Evolutionary conservation across 2,888 invertebrate species (phyloP).

Genomic region (Iphiclides podalirius): DNA sequence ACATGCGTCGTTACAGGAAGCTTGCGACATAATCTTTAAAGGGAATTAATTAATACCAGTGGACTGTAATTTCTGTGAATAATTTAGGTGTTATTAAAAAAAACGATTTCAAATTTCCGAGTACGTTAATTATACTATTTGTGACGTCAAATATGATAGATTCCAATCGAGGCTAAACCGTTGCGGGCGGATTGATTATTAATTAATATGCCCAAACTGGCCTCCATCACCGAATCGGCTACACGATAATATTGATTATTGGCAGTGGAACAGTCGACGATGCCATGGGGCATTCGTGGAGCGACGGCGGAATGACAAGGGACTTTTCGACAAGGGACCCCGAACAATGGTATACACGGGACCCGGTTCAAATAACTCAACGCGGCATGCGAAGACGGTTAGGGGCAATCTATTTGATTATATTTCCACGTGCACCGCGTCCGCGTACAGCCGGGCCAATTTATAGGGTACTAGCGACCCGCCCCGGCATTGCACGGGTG

Average conservation of each 20-base stretch:
- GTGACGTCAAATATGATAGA: too few relatives aligned
- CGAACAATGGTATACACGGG: conserved; percentile 35
- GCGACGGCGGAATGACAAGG: conserved; percentile 35
- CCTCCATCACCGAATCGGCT: background rate
- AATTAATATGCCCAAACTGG: too few relatives aligned
- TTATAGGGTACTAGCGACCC: conserved; percentile 28
- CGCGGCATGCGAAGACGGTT: conserved; percentile 33
- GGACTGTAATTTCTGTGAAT: too few relatives aligned
- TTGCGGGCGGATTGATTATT: too few relatives aligned
- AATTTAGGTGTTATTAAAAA: too few relatives aligned
- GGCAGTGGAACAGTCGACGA: conserved; percentile 25
- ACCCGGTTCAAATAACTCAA: conserved; percentile 34
- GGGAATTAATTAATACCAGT: too few relatives aligned
- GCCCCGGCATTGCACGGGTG: too few relatives aligned
- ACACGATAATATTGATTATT: conserved; percentile 20
- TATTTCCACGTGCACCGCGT: conserved; percentile 34
- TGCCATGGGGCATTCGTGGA: conserved; percentile 4
- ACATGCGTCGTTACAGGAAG: too few relatives aligned
- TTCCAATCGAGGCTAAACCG: too few relatives aligned
- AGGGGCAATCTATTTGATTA: conserved; percentile 45
- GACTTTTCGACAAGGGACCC: conserved; percentile 27
- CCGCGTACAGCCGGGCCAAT: conserved; percentile 35
- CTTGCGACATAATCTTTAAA: too few relatives aligned
- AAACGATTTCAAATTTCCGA: too few relatives aligned
- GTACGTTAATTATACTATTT: too few relatives aligned